Conservation (phyloP, 2,113 vertebrate species). For the Arvicanthis niloticus region DNA sequence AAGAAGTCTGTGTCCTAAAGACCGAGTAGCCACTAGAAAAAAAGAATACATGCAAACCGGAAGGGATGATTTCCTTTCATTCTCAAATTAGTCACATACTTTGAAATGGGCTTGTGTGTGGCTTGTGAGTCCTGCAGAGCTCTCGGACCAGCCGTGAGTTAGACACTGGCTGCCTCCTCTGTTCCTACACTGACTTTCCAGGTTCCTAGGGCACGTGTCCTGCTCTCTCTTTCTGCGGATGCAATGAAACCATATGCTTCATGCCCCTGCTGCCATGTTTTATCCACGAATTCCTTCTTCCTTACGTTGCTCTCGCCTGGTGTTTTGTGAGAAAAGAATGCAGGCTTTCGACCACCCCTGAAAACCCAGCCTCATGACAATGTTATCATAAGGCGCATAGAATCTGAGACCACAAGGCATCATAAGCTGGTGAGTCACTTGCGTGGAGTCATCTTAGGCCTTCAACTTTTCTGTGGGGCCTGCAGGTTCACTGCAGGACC, state of each 20-base stretch:
- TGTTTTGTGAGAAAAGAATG: not conserved
- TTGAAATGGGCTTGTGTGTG: not conserved
- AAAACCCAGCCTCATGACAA: not conserved
- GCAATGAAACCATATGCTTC: not conserved
- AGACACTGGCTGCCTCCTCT: not conserved
- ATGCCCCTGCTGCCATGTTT: not conserved
- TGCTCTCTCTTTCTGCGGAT: not conserved
- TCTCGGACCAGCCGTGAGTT: not conserved
- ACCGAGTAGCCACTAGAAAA: not conserved
- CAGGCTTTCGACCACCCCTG: not conserved
- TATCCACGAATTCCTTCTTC: not conserved
- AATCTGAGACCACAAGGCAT: not conserved
- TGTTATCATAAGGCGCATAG: not conserved
- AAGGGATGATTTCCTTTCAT: not conserved
- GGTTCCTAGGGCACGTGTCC: not conserved
- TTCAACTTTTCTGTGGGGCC: not conserved
- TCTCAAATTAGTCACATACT: not conserved
- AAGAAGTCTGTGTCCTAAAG: constrained; percentile 10
- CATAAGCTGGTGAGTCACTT: not conserved
- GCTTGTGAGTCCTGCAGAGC: not conserved
- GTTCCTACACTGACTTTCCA: not conserved
- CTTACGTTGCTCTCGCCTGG: not conserved
- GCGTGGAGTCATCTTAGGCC: not conserved
- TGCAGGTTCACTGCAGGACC: fast-evolving
- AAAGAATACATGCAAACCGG: not conserved